These are phyloP conservation scores for Cotesia congregata DNA, from an alignment of 2,888 invertebrate genomes.

Conservation along the genomic window DNA sequence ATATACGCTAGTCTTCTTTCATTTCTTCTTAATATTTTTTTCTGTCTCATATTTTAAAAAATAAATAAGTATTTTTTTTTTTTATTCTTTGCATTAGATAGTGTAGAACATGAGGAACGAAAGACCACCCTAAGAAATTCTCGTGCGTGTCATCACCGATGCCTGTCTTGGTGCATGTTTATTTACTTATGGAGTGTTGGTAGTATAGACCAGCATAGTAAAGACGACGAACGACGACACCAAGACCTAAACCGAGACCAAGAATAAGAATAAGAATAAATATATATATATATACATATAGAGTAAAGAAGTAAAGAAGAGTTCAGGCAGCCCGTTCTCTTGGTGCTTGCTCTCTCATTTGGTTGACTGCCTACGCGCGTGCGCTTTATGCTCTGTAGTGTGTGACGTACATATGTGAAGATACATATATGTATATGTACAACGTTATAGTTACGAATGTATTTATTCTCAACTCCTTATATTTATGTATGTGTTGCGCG, in stretches of 20 bases:
- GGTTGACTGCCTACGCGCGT: constrained; percentile 36
- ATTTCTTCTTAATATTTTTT: constrained; percentile 5
- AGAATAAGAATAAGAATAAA: constrained; percentile 20
- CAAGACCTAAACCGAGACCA: background rate
- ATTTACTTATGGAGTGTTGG: constrained; percentile 50
- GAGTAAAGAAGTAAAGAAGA: constrained; percentile 14
- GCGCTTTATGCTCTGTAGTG: constrained; percentile 20
- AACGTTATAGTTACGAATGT: constrained; percentile 30
- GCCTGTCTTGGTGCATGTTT: constrained; percentile 43
- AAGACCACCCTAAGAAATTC: constrained; percentile 19
- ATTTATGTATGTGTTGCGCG: constrained; percentile 13
- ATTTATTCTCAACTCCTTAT: constrained; percentile 30
- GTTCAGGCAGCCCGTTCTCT: constrained; percentile 12
- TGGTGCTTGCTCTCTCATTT: constrained; percentile 11
- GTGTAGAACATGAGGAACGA: background rate
- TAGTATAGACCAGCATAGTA: constrained; percentile 40
- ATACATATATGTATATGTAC: background rate
- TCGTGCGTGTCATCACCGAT: constrained; percentile 16
- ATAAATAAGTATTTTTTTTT: constrained; percentile 29
- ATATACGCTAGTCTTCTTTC: background rate
- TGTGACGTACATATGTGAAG: background rate
- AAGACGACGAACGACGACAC: constrained; percentile 42
- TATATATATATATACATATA: constrained; percentile 21
- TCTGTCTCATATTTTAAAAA: background rate
- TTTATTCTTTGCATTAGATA: background rate